Conservation (phyloP, 2,113 vertebrate genomes). For the Bungarus multicinctus region DNA sequence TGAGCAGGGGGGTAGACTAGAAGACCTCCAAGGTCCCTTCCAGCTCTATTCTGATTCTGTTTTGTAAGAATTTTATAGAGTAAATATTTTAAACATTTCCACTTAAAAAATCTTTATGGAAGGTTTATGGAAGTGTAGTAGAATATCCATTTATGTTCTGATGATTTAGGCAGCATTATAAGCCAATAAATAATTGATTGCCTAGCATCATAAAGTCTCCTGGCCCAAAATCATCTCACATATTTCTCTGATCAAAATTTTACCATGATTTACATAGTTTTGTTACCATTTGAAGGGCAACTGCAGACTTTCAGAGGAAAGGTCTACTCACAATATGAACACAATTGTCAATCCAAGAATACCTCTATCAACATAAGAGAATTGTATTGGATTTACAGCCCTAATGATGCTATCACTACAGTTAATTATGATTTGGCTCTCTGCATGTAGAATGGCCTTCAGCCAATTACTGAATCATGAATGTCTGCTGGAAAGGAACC, state of each 20-base stretch:
- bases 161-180: neutral
- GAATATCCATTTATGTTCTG: neutral
- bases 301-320: neutral
- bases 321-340: neutral
- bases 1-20: no score
- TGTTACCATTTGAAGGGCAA: neutral
- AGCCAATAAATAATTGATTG: neutral
- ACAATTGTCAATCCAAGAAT: neutral
- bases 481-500: constrained; percentile 21
- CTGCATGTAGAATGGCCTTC: constrained; percentile 5
- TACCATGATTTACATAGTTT: neutral
- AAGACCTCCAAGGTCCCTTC: no score
- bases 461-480: constrained; percentile 28
- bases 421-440: constrained; percentile 19
- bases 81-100: neutral
- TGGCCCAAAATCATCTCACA: neutral
- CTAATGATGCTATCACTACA: neutral
- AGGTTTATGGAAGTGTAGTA: neutral
- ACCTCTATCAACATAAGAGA: neutral
- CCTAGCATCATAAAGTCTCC: neutral
- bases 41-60: no score
- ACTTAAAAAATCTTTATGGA: neutral
- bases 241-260: neutral
- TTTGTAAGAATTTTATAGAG: neutral
- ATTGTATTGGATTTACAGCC: fast-evolving